A percentile compares a stretch with the other conserved stretches of the same genome.
Conservation (phyloP, 2,888 invertebrate species). For the Hyalella azteca region DNA sequence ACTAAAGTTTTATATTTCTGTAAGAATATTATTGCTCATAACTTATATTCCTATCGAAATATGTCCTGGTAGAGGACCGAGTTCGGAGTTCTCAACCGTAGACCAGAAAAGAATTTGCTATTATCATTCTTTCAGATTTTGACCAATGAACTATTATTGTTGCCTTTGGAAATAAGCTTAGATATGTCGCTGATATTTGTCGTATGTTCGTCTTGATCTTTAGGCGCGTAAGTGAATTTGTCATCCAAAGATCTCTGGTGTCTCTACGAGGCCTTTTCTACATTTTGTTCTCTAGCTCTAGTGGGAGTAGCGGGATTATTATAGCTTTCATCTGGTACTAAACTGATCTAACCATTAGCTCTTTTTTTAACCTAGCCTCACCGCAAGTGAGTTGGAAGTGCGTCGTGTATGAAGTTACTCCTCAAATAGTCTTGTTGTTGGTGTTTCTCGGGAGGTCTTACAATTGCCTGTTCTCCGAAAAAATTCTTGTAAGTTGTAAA, state of each 20-base stretch:
- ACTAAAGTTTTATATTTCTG: conserved; percentile 23
- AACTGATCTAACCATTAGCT: conserved; percentile 1
- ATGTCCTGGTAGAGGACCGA: background rate
- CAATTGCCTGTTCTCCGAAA: too few species aligned
- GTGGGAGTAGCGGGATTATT: conserved; percentile 29
- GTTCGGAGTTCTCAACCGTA: background rate
- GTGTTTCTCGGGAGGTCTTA: too few species aligned
- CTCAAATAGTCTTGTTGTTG: too few species aligned
- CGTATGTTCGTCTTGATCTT: conserved; percentile 5
- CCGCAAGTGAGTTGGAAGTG: too few species aligned
- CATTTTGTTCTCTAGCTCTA: background rate
- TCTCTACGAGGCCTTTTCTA: background rate
- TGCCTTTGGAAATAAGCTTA: background rate
- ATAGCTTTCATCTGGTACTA: conserved; percentile 20
- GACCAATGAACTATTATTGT: conserved; percentile 20
- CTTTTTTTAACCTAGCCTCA: too few species aligned
- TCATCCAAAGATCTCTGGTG: background rate
- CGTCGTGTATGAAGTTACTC: too few species aligned
- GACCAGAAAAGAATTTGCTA: background rate
- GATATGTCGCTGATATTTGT: background rate
- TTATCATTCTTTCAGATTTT: conserved; percentile 10
- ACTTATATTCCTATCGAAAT: conserved; percentile 23
- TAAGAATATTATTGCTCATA: conserved; percentile 25
- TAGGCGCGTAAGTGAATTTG: conserved; percentile 11
- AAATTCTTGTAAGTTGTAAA: too few species aligned